Percentiles rank a stretch among this genome's conserved stretches.
phyloP scores from a whole-genome alignment of 1,140 invertebrate species.

The Hesperophylax magnus region DNA sequence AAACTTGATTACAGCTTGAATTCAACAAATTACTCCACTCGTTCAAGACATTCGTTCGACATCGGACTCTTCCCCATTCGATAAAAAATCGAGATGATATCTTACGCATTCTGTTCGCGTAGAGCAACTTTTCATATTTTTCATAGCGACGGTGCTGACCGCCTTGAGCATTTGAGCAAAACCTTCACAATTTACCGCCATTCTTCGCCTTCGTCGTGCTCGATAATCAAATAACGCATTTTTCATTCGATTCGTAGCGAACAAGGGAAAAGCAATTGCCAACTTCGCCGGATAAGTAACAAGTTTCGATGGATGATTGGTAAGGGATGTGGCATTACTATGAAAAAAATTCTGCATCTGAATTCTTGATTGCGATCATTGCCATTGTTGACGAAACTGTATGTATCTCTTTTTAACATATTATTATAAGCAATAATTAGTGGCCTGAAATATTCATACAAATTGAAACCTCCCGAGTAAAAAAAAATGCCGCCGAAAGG shows the following conservation, averaged over 20 bases:
- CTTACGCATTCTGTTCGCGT: slow-evolving; percentile 15
- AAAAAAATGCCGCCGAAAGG: too few relatives aligned
- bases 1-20: too few relatives aligned
- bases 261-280: slow-evolving; percentile 38
- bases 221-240: slow-evolving; percentile 39
- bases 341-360: too few relatives aligned
- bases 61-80: too few relatives aligned
- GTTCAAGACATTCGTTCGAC: too few relatives aligned
- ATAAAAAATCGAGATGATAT: slow-evolving; percentile 14
- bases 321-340: neutral
- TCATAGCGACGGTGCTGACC: neutral
- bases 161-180: neutral
- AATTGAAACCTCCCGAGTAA: too few relatives aligned
- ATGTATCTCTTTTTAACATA: too few relatives aligned
- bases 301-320: slow-evolving; percentile 14
- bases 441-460: too few relatives aligned
- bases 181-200: slow-evolving; percentile 5
- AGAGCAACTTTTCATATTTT: slow-evolving; percentile 4
- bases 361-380: too few relatives aligned
- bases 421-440: too few relatives aligned
- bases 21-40: too few relatives aligned
- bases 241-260: slow-evolving; percentile 28
- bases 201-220: neutral
- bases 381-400: too few relatives aligned
- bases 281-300: slow-evolving; percentile 23